Evolutionary conservation across 2,888 invertebrate species (phyloP).

Genomic region (Chymomyza caudatula): DNA sequence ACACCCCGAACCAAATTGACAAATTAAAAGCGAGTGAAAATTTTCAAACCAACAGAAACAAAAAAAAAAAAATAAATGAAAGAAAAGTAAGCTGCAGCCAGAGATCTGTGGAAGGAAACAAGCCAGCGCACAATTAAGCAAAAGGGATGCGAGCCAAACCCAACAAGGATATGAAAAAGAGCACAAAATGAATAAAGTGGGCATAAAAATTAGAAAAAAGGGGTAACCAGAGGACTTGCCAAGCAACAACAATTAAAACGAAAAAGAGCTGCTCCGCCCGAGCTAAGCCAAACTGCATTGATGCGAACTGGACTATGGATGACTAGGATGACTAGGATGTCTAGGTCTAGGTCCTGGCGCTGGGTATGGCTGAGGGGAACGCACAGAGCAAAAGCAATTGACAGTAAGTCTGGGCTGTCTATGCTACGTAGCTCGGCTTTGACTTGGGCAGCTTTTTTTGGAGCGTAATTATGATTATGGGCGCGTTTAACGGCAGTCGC

Average conservation of each 20-base stretch:
- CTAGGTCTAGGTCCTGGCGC: background rate
- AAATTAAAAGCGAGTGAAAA: conserved; percentile 68
- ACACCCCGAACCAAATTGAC: conserved; percentile 58
- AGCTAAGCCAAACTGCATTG: background rate
- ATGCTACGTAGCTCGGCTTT: background rate
- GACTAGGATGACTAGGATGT: background rate
- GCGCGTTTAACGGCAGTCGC: conserved; percentile 35
- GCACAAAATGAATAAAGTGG: background rate
- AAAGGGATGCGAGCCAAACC: conserved; percentile 27
- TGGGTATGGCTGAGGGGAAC: background rate
- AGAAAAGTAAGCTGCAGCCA: conserved; percentile 8
- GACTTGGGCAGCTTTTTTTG: background rate
- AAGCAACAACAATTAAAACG: background rate
- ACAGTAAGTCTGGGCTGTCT: conserved; percentile 25
- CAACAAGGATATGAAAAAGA: background rate
- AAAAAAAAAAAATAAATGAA: conserved; percentile 28
- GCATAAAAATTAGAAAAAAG: background rate
- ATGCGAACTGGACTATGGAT: background rate
- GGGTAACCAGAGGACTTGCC: background rate
- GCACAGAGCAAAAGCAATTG: conserved; percentile 35
- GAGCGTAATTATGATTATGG: conserved; percentile 69
- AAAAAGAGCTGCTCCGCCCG: background rate
- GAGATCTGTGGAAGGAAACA: conserved; percentile 45
- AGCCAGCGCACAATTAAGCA: conserved; percentile 61
- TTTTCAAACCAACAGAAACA: conserved; percentile 20